Base-by-base conservation (phyloP, 2,888 invertebrate species). In the Latrodectus hesperus region DNA sequence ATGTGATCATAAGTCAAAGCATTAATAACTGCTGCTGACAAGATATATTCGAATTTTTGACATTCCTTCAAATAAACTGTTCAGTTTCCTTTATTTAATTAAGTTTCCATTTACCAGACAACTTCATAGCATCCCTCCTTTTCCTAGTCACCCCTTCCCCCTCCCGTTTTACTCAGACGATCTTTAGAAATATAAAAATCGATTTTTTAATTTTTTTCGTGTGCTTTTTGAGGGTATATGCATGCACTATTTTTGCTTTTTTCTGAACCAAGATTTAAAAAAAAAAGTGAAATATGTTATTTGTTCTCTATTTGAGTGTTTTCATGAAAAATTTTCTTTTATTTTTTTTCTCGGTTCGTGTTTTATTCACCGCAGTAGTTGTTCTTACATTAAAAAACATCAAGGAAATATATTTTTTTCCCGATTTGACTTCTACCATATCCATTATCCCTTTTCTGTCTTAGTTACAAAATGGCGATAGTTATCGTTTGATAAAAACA, bases 11-110 rank as follows among this genome's bases (percentile, higher is more conserved):
- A 88, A 88, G 87, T 88, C 87, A 88, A 83, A 79, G 82, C 87
- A 88, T 88, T 88, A 88, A 88, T 88, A 88, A 88, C 87, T 83
- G 55, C 78, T 78, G 83, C 78, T 88, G 87, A 88, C 87, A 83
- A 82, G 87, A 83, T 88, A 87, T 76, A 78, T 82, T 88, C 78
- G 78, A 82, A 82, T 83, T 86, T 88, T 78, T 88, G 87, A 88
- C 87, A 88, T 88, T 88, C 77, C 87, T 79, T 88, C 87, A 88
- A 83, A 88, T 88, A 88, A 88, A 88, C 87, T 88, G 87, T 88
- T 88, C 87, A 78, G 83, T 78, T 73, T 77, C 78, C 87, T 83
- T 87, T 88, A 88, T 88, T 88, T 88, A 88, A 88, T 88, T 88
- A 88, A 88, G 73, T 73, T 79, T 82, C 87, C 87, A 88, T 88